Evolutionary conservation across 2,888 invertebrate species (phyloP).

Genomic region (Isotomurus palustris): DNA sequence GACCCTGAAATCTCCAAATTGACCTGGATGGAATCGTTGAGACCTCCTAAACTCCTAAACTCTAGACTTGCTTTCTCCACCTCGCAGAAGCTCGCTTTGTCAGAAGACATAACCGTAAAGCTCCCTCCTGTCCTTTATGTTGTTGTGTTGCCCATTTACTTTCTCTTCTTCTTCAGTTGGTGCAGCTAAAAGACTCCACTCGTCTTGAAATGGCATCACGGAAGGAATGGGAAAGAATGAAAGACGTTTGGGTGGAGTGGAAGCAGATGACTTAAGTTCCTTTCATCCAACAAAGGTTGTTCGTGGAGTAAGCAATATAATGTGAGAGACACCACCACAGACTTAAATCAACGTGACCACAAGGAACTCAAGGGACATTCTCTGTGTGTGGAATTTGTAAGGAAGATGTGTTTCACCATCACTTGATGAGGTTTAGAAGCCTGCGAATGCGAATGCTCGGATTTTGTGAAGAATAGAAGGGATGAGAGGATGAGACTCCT

Average conservation of each 20-base stretch:
- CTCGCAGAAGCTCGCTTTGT: background rate
- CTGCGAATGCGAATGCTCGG: no score
- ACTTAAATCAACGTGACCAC: no score
- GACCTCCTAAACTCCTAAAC: background rate
- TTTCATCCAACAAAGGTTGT: no score
- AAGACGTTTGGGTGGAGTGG: background rate
- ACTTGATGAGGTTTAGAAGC: no score
- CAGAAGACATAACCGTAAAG: constrained; percentile 2
- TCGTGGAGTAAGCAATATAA: no score
- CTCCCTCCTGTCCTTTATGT: background rate
- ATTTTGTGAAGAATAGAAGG: no score
- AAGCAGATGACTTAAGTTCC: background rate
- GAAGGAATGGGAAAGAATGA: background rate
- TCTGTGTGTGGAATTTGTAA: no score
- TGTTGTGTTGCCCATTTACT: background rate
- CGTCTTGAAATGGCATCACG: background rate
- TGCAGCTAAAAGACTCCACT: background rate
- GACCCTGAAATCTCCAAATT: constrained; percentile 11
- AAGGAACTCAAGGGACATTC: no score
- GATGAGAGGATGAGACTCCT: no score
- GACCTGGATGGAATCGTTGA: background rate
- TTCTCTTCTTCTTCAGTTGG: background rate
- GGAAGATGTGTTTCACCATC: no score
- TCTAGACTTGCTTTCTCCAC: no score
- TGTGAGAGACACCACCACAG: no score